These are phyloP conservation scores for Tenebrio molitor DNA, from an alignment of 1,140 invertebrate genomes.

Conservation along the genomic window DNA sequence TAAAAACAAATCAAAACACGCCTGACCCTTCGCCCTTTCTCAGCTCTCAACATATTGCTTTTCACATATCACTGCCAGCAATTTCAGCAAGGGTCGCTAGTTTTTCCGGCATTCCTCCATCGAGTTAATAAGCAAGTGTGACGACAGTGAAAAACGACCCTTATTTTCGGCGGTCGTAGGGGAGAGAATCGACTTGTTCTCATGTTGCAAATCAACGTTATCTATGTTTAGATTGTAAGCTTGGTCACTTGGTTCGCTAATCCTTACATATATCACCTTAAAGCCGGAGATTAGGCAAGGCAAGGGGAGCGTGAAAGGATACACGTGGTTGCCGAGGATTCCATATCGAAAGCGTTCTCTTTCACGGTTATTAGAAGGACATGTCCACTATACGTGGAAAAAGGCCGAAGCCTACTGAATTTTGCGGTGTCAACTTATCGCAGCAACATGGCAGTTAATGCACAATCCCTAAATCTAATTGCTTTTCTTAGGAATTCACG, in stretches of 20 bases:
- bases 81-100: conserved; percentile 30
- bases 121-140: conserved; percentile 24
- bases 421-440: too few relatives aligned
- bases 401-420: too few relatives aligned
- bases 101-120: conserved; percentile 33
- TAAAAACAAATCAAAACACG: conserved; percentile 34
- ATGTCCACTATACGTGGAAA: too few relatives aligned
- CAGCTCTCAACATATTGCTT: conserved; percentile 42
- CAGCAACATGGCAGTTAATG: too few relatives aligned
- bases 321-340: conserved; percentile 4
- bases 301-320: conserved; percentile 34
- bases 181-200: background rate
- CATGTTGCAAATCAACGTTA: conserved; percentile 35
- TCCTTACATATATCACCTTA: conserved; percentile 51
- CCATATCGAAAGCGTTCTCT: background rate
- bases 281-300: conserved; percentile 39
- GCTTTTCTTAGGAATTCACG: too few relatives aligned
- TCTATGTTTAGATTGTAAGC: conserved; percentile 47
- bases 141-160: conserved; percentile 1
- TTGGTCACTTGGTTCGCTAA: conserved; percentile 45
- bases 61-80: conserved; percentile 44
- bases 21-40: conserved; percentile 22
- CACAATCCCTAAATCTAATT: too few relatives aligned
- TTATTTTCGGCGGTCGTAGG: background rate
- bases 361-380: background rate